Conservation (phyloP, 2,113 vertebrate species). For the Bothrops jararaca region DNA sequence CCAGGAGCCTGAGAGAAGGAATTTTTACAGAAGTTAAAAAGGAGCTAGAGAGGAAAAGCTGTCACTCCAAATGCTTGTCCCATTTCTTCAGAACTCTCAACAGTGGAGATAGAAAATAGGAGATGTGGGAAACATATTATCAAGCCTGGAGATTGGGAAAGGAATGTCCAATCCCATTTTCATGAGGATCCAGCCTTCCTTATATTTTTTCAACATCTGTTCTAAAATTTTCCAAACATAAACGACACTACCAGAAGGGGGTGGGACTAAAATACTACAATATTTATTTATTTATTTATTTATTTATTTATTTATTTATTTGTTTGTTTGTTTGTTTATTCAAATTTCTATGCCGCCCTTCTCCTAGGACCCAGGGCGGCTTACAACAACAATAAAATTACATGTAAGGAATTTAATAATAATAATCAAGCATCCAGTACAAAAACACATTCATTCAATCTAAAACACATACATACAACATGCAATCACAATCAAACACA, state of each 20-base stretch:
- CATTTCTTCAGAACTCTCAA: not conserved
- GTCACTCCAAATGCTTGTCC: not conserved
- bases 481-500: no score
- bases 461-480: no score
- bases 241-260: not conserved
- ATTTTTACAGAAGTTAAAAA: not conserved
- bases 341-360: no score
- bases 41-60: not conserved
- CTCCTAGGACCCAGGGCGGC: no score
- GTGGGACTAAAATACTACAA: not conserved
- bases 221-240: not conserved
- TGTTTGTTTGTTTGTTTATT: no score
- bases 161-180: not conserved
- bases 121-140: not conserved
- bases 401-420: no score
- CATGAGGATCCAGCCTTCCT: not conserved
- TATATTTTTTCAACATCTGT: not conserved
- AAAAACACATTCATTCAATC: no score
- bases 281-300: no score
- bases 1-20: not conserved
- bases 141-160: not conserved
- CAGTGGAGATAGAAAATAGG: not conserved
- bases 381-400: no score
- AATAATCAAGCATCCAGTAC: no score
- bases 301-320: no score